Conservation (phyloP, 1,140 invertebrate species). For the Atta texana region DNA sequence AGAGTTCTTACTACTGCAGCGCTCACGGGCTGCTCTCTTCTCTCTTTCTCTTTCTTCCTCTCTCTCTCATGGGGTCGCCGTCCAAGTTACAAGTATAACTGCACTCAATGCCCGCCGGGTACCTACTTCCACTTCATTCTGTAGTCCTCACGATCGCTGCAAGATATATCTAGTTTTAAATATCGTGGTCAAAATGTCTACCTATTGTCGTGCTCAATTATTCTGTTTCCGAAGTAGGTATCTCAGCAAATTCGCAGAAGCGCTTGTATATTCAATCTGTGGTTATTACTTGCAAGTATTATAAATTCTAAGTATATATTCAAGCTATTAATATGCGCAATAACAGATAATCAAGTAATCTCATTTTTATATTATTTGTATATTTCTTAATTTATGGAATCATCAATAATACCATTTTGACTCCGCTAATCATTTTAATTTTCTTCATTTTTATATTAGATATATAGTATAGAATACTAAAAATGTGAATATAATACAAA, state of each 20-base stretch:
- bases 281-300: background rate
- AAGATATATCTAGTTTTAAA: constrained; percentile 59
- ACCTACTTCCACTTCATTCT: constrained; percentile 82
- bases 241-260: background rate
- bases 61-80: constrained; percentile 77
- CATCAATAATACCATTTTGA: no score
- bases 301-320: background rate
- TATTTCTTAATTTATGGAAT: no score
- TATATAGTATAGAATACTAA: no score
- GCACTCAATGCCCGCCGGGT: constrained; percentile 75
- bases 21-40: constrained; percentile 51
- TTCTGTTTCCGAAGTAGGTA: constrained; percentile 34
- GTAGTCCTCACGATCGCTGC: constrained; percentile 68
- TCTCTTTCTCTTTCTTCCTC: constrained; percentile 36
- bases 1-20: constrained; percentile 84
- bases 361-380: background rate
- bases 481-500: no score
- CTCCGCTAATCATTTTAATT: no score
- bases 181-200: constrained; percentile 41
- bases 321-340: background rate
- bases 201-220: constrained; percentile 40
- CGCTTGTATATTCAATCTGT: background rate
- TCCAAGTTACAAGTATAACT: constrained; percentile 83
- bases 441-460: no score
- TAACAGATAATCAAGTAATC: background rate